Conservation (phyloP, 2,797 vertebrate genomes). For the Poeciliopsis presidionis region DNA sequence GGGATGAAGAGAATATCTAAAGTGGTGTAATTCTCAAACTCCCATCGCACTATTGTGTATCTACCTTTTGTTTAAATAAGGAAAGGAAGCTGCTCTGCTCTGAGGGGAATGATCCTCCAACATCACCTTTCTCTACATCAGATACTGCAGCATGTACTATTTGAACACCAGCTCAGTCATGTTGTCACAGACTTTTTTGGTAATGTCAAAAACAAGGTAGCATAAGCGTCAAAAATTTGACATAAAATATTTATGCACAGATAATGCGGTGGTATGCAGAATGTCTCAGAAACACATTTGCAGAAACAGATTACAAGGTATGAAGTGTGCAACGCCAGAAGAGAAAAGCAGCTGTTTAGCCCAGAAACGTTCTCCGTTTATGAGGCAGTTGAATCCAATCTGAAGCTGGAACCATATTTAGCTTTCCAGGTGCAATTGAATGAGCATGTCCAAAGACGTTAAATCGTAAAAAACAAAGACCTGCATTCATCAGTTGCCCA, state of each 20-base stretch:
- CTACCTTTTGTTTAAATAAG: not conserved
- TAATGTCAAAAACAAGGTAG: not conserved
- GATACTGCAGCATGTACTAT: not conserved
- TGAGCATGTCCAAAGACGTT: conserved; percentile 21
- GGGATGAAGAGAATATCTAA: conserved; percentile 4
- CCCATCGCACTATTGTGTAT: not conserved
- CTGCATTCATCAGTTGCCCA: conserved; percentile 24
- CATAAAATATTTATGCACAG: not conserved
- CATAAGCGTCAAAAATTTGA: not conserved
- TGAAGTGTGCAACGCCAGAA: not conserved
- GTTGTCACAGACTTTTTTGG: not conserved
- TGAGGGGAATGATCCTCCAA: not conserved
- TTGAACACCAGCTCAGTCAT: not conserved
- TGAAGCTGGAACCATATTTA: not conserved
- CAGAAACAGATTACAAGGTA: not conserved
- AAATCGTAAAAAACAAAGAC: conserved; percentile 5
- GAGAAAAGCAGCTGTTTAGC: not conserved
- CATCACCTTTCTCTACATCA: not conserved
- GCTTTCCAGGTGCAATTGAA: not conserved
- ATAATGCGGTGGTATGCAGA: not conserved
- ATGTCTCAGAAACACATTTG: not conserved
- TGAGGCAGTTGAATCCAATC: not conserved
- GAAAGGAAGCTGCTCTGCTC: not conserved
- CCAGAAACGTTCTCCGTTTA: not conserved
- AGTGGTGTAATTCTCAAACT: not conserved